These are phyloP conservation scores for Lacerta bilineata DNA, from an alignment of 2,797 vertebrate species.

Conservation along the genomic window DNA sequence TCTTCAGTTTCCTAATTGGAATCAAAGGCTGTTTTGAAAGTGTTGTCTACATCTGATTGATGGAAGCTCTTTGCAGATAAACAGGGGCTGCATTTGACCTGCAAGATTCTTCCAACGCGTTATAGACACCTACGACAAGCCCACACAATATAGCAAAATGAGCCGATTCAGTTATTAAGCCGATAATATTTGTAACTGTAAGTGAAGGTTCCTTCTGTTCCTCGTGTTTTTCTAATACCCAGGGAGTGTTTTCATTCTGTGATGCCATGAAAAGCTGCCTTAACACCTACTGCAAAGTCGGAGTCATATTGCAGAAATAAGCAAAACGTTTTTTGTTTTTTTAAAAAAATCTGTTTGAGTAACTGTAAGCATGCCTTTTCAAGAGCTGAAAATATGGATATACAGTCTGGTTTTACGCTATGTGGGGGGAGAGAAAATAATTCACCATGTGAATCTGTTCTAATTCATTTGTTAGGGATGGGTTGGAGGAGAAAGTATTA, in stretches of 20 bases:
- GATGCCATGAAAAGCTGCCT: conserved; percentile 45
- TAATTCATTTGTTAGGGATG: neutral
- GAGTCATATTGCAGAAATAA: conserved; percentile 53
- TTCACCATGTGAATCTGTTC: neutral
- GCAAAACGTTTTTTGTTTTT: conserved; percentile 1
- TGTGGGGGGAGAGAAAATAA: neutral
- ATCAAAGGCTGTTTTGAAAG: conserved; percentile 65
- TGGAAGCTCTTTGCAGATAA: conserved; percentile 71
- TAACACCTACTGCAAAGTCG: conserved; percentile 53
- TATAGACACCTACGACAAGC: neutral
- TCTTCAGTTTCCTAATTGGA: conserved; percentile 84
- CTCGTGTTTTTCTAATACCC: conserved; percentile 30
- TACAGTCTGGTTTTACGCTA: neutral
- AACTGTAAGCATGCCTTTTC: neutral
- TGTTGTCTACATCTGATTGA: conserved; percentile 73
- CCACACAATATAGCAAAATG: conserved; percentile 25
- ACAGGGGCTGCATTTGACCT: conserved; percentile 28
- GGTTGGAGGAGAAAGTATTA: neutral
- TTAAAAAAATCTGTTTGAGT: neutral
- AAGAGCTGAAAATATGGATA: neutral
- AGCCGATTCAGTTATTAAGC: conserved; percentile 44
- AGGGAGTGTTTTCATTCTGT: conserved; percentile 63
- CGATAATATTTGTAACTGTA: conserved; percentile 41
- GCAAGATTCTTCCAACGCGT: conserved; percentile 43
- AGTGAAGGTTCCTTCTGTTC: conserved; percentile 47